phyloP scores from a whole-genome alignment of 1,140 invertebrate species.

The Holcopasites calliopsidis region DNA sequence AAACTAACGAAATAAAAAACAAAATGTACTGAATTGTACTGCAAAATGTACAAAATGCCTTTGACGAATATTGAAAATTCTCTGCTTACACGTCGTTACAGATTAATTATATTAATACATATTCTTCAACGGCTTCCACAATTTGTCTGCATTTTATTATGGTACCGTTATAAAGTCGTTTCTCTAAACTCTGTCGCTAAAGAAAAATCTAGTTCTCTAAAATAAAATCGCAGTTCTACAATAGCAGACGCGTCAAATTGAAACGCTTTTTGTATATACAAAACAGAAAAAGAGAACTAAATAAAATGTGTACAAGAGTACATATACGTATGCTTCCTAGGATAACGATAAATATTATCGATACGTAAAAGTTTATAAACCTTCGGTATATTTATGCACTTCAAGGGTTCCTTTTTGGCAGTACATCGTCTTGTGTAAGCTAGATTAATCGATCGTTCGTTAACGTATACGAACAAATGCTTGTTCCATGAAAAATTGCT shows the following conservation, averaged over 20 bases:
- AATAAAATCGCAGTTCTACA: constrained; percentile 26
- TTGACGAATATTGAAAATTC: not conserved
- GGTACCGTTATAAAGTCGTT: not conserved
- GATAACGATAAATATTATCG: not conserved
- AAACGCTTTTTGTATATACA: not conserved
- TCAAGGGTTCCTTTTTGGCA: constrained; percentile 56
- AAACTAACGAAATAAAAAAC: not conserved
- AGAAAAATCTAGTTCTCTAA: not conserved
- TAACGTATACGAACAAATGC: constrained; percentile 61
- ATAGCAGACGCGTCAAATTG: not conserved
- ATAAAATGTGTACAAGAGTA: not conserved
- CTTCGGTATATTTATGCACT: constrained; percentile 59
- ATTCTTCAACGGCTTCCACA: not conserved
- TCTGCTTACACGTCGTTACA: not conserved
- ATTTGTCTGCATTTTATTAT: not conserved
- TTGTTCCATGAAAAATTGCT: constrained; percentile 19
- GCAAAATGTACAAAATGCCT: not conserved
- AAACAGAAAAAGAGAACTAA: not conserved
- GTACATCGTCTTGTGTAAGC: constrained; percentile 57
- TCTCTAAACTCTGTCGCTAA: not conserved
- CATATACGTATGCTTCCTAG: not conserved
- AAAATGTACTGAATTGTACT: not conserved
- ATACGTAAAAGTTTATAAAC: constrained; percentile 68
- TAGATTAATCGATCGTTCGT: constrained; percentile 44
- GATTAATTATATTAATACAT: constrained; percentile 2